Evolutionary conservation across 2,888 invertebrate species (phyloP).

Genomic region (Seladonia tumulorum): DNA sequence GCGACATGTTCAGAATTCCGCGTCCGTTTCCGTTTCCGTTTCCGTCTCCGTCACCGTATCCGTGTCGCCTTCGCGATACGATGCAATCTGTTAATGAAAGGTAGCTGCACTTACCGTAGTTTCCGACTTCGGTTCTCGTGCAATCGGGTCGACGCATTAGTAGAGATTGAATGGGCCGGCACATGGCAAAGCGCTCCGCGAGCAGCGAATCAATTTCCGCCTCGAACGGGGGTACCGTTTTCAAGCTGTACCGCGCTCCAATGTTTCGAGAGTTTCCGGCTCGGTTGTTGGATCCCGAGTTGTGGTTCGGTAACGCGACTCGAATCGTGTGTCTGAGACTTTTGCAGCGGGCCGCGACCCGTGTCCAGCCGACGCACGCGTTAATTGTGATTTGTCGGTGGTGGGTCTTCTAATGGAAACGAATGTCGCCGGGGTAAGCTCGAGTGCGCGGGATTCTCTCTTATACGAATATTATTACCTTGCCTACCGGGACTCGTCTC

Average conservation of each 20-base stretch:
- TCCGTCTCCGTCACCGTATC: background rate
- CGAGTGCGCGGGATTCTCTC: background rate
- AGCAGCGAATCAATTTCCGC: conserved; percentile 25
- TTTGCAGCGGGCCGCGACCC: background rate
- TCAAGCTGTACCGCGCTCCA: background rate
- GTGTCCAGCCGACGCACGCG: background rate
- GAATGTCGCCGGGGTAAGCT: background rate
- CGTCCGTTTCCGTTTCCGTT: background rate
- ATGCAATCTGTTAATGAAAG: conserved; percentile 42
- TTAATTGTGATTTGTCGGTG: background rate
- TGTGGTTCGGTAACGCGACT: background rate
- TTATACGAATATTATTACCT: background rate
- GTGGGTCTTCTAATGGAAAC: background rate
- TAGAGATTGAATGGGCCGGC: conserved; percentile 34
- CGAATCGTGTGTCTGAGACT: too few species aligned
- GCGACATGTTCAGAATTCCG: background rate
- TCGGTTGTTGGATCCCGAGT: background rate
- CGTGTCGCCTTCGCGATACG: background rate
- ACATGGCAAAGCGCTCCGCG: background rate
- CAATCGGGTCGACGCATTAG: conserved; percentile 44
- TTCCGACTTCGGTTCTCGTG: background rate
- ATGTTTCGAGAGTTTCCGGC: background rate
- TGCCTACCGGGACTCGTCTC: background rate
- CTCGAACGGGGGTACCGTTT: conserved; percentile 12
- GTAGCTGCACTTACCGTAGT: conserved; percentile 21